Evolutionary conservation across 2,113 vertebrate species (phyloP), one percentile per base, ranked within the genome.

Genomic region (Callochromis pleurospilus): DNA sequence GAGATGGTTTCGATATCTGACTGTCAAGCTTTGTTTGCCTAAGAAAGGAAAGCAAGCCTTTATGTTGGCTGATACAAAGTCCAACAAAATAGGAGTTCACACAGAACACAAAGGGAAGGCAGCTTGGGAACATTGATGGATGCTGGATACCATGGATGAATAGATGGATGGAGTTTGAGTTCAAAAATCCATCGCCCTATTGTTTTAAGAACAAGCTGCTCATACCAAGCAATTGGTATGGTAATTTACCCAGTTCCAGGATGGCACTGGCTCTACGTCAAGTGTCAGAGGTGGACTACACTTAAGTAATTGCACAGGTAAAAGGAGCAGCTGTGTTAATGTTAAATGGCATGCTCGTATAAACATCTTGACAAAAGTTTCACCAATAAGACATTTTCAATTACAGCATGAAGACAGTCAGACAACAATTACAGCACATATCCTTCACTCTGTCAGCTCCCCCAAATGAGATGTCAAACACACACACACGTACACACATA

Each of bases 401-500:
- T 95, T 95, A 95, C 89, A 86, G 75, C 80, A 88, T 79, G 90
- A 88, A 87, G 80, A 90, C 53, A 90, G 92, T 91, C 90, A 83
- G 91, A 88, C 68, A 92, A 91, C 91, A 93, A 92, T 94, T 95
- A 94, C 89, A 90, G 88, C 90, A 92, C 88, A 92, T 93, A 90
- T 94, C 91, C 85, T 88, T 93, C 92, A 93, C 86, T 31, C 85
- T 94, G 92, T 93, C 95, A 92, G 73, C 79, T 29, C 36, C 7
- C 5, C 87, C 58, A 94, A 94, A 95, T 95, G 86, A 94, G 89
- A 93, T 89, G 87, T 93, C 93, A 81, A 86, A 79, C 83, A 81
- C 60, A n/a, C 45, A 49, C 26, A 47, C 14, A 47, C 29, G 2
- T 60, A 12, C 70, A 49, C 40, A 29, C 24, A 75, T 19, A 29